phyloP scores from a whole-genome alignment of 2,888 invertebrate genomes.

The Hoplodrina ambigua region DNA sequence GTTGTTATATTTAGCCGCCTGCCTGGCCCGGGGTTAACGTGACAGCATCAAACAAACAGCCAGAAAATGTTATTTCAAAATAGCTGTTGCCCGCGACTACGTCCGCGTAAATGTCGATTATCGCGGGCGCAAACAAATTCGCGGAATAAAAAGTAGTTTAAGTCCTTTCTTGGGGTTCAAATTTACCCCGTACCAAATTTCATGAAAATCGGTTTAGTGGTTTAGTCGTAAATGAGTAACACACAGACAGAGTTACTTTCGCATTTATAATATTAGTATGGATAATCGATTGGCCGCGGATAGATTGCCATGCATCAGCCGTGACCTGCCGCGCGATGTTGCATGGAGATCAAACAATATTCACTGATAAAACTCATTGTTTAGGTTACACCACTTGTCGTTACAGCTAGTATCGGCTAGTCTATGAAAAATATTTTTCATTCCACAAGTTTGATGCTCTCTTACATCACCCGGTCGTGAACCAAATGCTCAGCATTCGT shows the following conservation, averaged over 20 bases:
- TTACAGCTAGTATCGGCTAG: conserved; percentile 20
- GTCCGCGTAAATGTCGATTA: too few species aligned
- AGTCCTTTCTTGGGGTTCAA: too few species aligned
- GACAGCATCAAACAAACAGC: conserved; percentile 1
- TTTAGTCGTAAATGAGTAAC: too few species aligned
- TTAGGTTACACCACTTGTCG: conserved; percentile 29
- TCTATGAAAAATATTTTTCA: conserved; percentile 59
- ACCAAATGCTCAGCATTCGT: conserved; percentile 45
- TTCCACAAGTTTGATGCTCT: conserved; percentile 43
- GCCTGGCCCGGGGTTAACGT: neutral
- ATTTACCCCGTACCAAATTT: too few species aligned
- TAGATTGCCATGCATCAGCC: conserved; percentile 20
- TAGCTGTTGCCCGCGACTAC: too few species aligned
- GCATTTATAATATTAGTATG: neutral
- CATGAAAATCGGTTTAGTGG: too few species aligned
- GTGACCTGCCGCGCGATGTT: conserved; percentile 23
- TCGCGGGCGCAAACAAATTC: too few species aligned
- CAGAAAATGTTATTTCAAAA: conserved; percentile 5
- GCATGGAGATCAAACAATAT: conserved; percentile 31
- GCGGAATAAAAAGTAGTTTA: too few species aligned
- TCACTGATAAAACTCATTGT: conserved; percentile 42
- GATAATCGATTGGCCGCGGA: conserved; percentile 42
- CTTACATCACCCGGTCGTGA: conserved; percentile 55
- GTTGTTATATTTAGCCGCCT: conserved; percentile 2
- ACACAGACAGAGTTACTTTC: too few species aligned